Evolutionary conservation across 1,140 invertebrate species (phyloP).

Genomic region (Drosophila nikananu): DNA sequence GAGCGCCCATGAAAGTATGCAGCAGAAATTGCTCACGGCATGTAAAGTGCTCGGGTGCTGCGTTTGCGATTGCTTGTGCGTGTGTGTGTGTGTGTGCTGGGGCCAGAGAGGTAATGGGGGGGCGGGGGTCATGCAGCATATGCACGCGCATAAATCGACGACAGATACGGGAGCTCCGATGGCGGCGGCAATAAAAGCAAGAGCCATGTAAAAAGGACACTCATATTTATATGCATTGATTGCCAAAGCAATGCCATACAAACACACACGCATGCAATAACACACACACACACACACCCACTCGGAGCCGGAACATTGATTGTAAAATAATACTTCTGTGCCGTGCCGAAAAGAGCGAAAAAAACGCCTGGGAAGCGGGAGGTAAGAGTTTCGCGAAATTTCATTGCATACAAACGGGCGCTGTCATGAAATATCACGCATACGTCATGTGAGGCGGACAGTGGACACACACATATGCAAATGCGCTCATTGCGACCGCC

Average conservation of each 20-base stretch:
- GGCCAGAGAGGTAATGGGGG: background rate
- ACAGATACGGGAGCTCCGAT: constrained; percentile 60
- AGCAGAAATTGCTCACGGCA: constrained; percentile 80
- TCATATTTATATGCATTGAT: constrained; percentile 83
- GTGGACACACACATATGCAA: constrained; percentile 29
- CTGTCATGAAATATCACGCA: constrained; percentile 59
- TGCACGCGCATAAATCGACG: constrained; percentile 81
- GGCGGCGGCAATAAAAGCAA: constrained; percentile 73
- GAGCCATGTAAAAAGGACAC: constrained; percentile 79
- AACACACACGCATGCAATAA: constrained; percentile 23
- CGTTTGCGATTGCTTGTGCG: background rate
- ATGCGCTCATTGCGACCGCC: constrained; percentile 30
- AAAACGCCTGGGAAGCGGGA: constrained; percentile 5
- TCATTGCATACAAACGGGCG: constrained; percentile 51
- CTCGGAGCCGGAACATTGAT: constrained; percentile 61
- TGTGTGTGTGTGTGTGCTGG: background rate
- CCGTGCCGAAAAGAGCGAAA: constrained; percentile 10
- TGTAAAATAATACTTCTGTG: constrained; percentile 80
- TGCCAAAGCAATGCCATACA: constrained; percentile 78
- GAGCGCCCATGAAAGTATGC: constrained; percentile 77
- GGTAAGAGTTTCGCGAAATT: constrained; percentile 24
- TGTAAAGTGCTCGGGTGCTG: constrained; percentile 65
- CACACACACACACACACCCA: constrained; percentile 12
- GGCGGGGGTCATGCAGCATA: constrained; percentile 55
- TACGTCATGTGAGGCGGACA: constrained; percentile 47